Percentiles rank a stretch among this genome's conserved stretches.
These are phyloP conservation scores for Notiomystis cincta DNA, from an alignment of 2,113 vertebrate genomes.

Conservation along the genomic window DNA sequence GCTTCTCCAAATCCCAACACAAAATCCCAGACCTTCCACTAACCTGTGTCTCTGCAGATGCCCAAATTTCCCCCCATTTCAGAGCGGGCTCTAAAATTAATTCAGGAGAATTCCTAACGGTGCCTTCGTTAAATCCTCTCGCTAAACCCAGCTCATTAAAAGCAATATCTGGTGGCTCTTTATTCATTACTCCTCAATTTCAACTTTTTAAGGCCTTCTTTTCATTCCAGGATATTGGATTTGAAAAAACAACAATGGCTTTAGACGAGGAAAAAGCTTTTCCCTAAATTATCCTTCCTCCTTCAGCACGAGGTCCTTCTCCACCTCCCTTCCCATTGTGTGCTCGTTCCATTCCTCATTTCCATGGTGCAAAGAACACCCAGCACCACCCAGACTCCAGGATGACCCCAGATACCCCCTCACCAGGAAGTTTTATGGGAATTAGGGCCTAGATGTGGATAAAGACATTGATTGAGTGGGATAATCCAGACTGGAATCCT, in stretches of 20 bases:
- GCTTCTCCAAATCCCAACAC: not conserved
- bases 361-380: not conserved
- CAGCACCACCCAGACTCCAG: not conserved
- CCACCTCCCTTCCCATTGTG: not conserved
- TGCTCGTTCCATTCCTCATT: not conserved
- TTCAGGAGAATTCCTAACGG: not conserved
- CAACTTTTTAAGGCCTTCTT: not conserved
- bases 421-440: not conserved
- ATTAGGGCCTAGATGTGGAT: not conserved
- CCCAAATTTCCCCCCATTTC: not conserved
- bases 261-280: not conserved
- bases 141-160: not conserved
- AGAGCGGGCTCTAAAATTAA: not conserved
- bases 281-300: not conserved
- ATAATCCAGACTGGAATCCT: rapidly evolving
- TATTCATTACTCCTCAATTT: not conserved
- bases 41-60: not conserved
- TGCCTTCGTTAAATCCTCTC: not conserved
- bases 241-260: not conserved
- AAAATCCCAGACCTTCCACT: not conserved
- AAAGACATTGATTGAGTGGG: not conserved
- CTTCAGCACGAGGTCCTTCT: not conserved
- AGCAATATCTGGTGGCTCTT: not conserved
- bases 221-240: constrained; percentile 21
- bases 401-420: not conserved